These are phyloP conservation scores for Semotilus atromaculatus DNA, from an alignment of 2,797 vertebrate species.

Conservation along the genomic window DNA sequence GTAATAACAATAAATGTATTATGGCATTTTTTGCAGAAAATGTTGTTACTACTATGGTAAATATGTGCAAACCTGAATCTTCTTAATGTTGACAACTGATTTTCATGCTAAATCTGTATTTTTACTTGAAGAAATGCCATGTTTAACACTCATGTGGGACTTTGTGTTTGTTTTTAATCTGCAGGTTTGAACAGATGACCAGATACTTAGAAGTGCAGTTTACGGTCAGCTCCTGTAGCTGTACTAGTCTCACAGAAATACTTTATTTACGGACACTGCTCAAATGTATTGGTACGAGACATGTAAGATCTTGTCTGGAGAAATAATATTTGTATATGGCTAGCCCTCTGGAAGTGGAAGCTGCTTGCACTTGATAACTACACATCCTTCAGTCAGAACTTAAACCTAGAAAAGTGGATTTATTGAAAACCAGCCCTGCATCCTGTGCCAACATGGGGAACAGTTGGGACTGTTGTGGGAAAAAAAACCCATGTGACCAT, in stretches of 20 bases:
- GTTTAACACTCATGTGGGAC: background rate
- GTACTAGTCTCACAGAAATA: conserved; percentile 20
- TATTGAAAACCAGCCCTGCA: background rate
- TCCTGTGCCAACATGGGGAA: conserved; percentile 73
- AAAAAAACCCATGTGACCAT: conserved; percentile 67
- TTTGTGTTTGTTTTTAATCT: conserved; percentile 28
- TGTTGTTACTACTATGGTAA: background rate
- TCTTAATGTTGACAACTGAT: background rate
- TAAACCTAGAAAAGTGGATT: conserved; percentile 29
- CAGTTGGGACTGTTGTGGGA: conserved; percentile 64
- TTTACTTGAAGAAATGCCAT: background rate
- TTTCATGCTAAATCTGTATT: background rate
- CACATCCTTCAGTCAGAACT: conserved; percentile 7
- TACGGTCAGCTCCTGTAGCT: conserved; percentile 26
- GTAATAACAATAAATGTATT: background rate
- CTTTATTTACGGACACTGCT: conserved; percentile 21
- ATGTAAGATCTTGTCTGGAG: conserved; percentile 2
- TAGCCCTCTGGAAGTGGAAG: conserved; percentile 2
- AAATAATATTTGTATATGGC: conserved; percentile 26
- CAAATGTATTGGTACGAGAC: conserved; percentile 25
- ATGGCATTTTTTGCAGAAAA: background rate
- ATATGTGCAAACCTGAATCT: background rate
- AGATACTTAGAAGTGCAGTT: conserved; percentile 6
- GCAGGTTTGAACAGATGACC: conserved; percentile 51
- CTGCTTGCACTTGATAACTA: conserved; percentile 14